phyloP scores from a whole-genome alignment of 2,888 invertebrate genomes.

The Automeris io region DNA sequence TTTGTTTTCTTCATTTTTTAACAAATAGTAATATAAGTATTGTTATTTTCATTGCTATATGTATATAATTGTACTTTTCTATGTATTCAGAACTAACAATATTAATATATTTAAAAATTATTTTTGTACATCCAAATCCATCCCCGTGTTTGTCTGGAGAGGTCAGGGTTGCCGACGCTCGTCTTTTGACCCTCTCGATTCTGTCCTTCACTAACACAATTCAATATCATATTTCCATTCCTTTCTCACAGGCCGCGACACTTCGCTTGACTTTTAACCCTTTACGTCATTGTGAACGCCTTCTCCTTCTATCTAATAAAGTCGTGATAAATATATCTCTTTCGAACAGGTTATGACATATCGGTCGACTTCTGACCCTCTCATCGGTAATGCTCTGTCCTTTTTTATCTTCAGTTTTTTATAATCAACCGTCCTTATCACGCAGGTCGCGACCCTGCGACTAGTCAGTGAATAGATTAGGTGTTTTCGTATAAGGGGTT shows the following conservation, averaged over 20 bases:
- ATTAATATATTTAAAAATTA: constrained; percentile 4
- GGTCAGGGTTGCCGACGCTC: constrained; percentile 74
- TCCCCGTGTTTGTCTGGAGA: constrained; percentile 53
- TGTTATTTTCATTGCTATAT: too few species aligned
- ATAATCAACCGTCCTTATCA: constrained; percentile 47
- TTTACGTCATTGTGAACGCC: constrained; percentile 62
- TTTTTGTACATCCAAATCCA: constrained; percentile 44
- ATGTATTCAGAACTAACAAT: neutral
- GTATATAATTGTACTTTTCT: neutral
- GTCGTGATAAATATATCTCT: constrained; percentile 42
- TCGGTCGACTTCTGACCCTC: constrained; percentile 71
- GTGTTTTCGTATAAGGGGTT: constrained; percentile 70
- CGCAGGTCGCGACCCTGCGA: constrained; percentile 65
- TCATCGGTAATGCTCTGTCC: constrained; percentile 49
- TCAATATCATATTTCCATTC: constrained; percentile 34
- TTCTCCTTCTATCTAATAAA: constrained; percentile 44
- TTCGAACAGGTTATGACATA: constrained; percentile 74
- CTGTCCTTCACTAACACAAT: constrained; percentile 37
- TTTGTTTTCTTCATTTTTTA: too few species aligned
- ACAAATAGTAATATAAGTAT: too few species aligned
- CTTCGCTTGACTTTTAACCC: constrained; percentile 74
- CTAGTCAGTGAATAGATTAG: constrained; percentile 76
- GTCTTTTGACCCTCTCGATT: constrained; percentile 67
- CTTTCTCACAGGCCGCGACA: constrained; percentile 66
- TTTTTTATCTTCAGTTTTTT: constrained; percentile 41